Conservation (phyloP, 2,888 invertebrate species). For the Pseudococcus longispinus region DNA sequence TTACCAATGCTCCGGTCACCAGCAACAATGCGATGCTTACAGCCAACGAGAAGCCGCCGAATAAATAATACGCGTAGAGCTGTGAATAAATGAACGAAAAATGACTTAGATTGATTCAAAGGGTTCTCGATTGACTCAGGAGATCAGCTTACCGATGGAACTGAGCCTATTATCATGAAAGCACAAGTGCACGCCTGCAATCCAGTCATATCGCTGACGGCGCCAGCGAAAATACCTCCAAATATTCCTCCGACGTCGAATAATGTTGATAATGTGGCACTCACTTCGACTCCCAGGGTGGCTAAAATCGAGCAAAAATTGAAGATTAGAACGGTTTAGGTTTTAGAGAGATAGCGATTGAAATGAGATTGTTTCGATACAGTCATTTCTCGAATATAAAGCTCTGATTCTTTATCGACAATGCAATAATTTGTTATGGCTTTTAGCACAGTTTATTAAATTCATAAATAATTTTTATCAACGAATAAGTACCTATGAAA, state of each 20-base stretch:
- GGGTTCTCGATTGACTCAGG: background rate
- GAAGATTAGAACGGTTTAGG: background rate
- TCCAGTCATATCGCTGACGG: conserved; percentile 80
- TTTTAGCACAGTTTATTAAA: no score
- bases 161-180: conserved; percentile 78
- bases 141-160: conserved; percentile 67
- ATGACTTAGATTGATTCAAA: background rate
- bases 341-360: no score
- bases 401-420: no score
- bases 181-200: conserved; percentile 89
- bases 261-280: conserved; percentile 79
- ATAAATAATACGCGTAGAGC: conserved; percentile 81
- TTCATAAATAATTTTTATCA: no score
- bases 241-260: conserved; percentile 91
- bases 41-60: conserved; percentile 71
- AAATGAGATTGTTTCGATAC: no score
- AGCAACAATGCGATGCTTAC: conserved; percentile 75
- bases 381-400: no score
- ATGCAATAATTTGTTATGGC: no score
- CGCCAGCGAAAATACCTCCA: conserved; percentile 88
- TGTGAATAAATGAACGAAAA: conserved; percentile 62
- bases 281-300: conserved; percentile 70
- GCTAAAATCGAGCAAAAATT: conserved; percentile 65
- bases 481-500: no score
- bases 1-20: conserved; percentile 82